Evolutionary conservation across 2,797 vertebrate species (phyloP).

Genomic region (Decapterus maruadsi): DNA sequence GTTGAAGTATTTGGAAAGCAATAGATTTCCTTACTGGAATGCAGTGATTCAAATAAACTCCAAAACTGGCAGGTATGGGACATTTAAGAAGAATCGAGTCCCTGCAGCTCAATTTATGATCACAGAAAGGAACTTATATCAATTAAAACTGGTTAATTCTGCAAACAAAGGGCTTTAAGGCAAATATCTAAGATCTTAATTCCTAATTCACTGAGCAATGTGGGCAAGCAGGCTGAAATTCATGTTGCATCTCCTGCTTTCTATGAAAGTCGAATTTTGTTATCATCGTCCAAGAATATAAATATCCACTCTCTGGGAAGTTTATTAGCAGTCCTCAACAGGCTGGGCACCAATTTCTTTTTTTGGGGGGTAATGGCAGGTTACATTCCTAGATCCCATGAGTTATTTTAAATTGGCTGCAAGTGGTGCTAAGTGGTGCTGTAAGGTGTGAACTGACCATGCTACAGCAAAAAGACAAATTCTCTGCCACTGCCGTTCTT

Average conservation of each 20-base stretch:
- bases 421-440: conserved; percentile 6
- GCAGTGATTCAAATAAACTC: neutral
- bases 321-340: neutral
- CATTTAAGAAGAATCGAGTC: neutral
- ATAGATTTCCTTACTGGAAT: neutral
- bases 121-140: neutral
- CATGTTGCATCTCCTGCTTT: neutral
- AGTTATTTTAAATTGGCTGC: neutral
- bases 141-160: neutral
- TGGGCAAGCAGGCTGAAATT: neutral
- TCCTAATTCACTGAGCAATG: neutral
- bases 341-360: neutral
- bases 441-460: neutral
- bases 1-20: neutral
- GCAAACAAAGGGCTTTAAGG: conserved; percentile 19
- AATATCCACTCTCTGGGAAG: neutral
- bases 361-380: conserved; percentile 5
- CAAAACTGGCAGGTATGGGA: neutral
- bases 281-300: neutral
- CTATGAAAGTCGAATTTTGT: neutral
- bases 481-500: neutral
- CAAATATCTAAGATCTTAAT: conserved; percentile 8
- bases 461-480: neutral
- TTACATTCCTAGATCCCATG: neutral
- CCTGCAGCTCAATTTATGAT: neutral